phyloP scores from a whole-genome alignment of 92 coral and sea anemone species.

The Palythoa heliodiscus region DNA sequence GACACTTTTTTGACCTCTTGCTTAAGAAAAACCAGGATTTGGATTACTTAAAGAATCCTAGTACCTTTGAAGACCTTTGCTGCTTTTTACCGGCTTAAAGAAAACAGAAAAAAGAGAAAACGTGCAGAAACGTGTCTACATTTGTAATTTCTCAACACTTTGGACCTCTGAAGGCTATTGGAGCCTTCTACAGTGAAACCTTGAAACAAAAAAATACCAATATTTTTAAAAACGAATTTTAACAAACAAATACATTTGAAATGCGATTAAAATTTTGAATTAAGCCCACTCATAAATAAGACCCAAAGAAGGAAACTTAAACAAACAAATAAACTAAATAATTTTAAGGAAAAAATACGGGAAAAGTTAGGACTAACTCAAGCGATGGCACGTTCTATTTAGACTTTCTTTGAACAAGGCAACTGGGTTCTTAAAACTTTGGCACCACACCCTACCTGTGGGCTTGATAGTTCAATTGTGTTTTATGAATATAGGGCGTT shows the following conservation, averaged over 20 bases:
- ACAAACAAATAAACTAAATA: neutral
- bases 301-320: neutral
- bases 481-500: neutral
- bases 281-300: neutral
- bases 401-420: neutral
- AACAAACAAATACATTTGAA: neutral
- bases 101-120: neutral
- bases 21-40: neutral
- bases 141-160: neutral
- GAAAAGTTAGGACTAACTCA: neutral
- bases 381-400: neutral
- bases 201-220: too few relatives aligned
- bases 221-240: neutral
- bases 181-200: neutral
- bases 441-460: too few relatives aligned
- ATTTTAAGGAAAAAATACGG: neutral
- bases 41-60: neutral
- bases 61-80: neutral
- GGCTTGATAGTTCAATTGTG: neutral
- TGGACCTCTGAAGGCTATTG: neutral
- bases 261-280: neutral
- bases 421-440: too few relatives aligned
- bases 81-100: too few relatives aligned
- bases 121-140: neutral
- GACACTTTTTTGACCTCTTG: constrained; percentile 20